Evolutionary conservation across 1,140 invertebrate species (phyloP), one percentile per base, ranked within the genome.

Genomic region (Platyscapa corneri): DNA sequence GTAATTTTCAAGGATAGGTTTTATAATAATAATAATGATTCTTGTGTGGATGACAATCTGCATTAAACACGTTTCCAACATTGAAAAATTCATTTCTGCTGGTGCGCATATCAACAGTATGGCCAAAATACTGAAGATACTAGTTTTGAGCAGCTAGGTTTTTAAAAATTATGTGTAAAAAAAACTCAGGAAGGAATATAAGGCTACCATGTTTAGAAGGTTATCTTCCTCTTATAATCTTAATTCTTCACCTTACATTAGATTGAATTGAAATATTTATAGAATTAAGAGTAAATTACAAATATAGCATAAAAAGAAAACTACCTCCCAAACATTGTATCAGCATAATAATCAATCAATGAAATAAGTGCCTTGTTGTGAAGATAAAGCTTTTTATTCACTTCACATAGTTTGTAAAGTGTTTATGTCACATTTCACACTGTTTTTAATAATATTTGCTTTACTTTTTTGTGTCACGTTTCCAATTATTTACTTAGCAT

Each of bases 281-380:
- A 46, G n/a, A 74, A 14, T 20, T 5, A 32, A 34, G 2, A 56
- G 2, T 77, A 20, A n/a, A 30, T 56, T 79, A 49, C 34, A 10
- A 85, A 64, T 42, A 5, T 39, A 27, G 32, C 53, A 82, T 85
- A 92, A 90, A 92, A 91, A 94, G 94, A 95, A 96, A 94, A 91
- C 94, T 94, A 93, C 95, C 95, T 96, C 95, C 95, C 95, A 92
- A 94, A 95, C 93, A 94, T 94, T 93, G 94, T 90, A 94, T 94
- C 92, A 95, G 93, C 95, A 90, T 88, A 90, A 89, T 90, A 89
- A 91, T 92, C 87, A 91, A 92, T 92, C 87, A 93, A 93, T 92
- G 90, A 93, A 92, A 92, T 91, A 93, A 92, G 90, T 92, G 89
- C 89, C 88, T 90, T 90, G 85, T 90, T 89, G 90, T 91, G 90